Base-by-base conservation (phyloP, 2,888 invertebrate species). In the Ditula angustiorana region DNA sequence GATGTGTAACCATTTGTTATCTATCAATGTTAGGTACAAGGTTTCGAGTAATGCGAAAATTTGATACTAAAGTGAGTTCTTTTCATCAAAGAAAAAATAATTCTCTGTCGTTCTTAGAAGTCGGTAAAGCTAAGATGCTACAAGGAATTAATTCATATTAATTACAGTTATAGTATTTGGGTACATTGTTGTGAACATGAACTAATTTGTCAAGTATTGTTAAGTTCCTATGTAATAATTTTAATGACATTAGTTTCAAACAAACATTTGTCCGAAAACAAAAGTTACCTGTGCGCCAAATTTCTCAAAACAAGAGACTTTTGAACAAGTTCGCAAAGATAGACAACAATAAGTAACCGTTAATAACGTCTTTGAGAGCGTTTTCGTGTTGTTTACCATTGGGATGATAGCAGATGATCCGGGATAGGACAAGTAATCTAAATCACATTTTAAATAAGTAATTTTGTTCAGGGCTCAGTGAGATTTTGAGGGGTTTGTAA, bases 401-500 rank as follows among this genome's bases (percentile, higher is more conserved):
- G 23, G 41, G 56, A 56, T 62, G 41, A 57, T 62, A 24, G 23
- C 16, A 41, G 49, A 49, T 57, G 30, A 62, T 62, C 56, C 56
- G 16, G 13, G n/a, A 10, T 28, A 62, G 49, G 28, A 56, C 47
- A 56, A 44, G 23, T 41, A 56, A 56, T 61, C 46, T 50, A 33
- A 56, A 41, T 62, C 23, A 50, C 24, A 30, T 57, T 56, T 49
- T 41, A 41, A 41, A 57, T 30, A 24, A 41, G 23, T 56, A 10
- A 41, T 49, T 30, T 60, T 50, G 28, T 50, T n/a, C 7, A 7
- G 5, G 4, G 26, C 49, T 35, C 46, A 55, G 23, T 41, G 56
- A 59, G 49, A 58, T 56, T 67, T 69, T 69, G 69, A 75, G 73
- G 75, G 72, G 37, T 47, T 60, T 50, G 16, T 58, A 33, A 47